Base-by-base conservation (phyloP, 2,888 invertebrate species). In the Trachelus tabidus region DNA sequence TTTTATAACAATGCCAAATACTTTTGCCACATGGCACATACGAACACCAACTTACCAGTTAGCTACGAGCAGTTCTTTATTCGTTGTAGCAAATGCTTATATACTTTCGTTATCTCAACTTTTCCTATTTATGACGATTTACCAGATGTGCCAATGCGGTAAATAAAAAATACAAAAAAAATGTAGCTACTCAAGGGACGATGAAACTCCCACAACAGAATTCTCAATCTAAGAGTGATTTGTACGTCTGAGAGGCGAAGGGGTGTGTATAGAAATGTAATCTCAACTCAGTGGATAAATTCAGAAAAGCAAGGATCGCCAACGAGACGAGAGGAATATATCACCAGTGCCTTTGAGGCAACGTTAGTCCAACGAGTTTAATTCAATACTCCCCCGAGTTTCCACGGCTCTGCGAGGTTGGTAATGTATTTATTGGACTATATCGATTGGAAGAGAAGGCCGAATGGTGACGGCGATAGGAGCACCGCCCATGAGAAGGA, bases 391-490 rank as follows among this genome's bases (percentile, higher is more conserved):
- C 71, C 34, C 30, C 12, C 11, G 34, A 15, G 71, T 71, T 71
- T 71, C 71, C 12, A 34, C 33, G 34, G 71, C 71, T 12, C 33
- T 33, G 34, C 12, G 31, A 34, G 31, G 11, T 12, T 12, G 56
- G 69, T 77, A 79, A 56, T 69, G 77, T 79, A 78, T 68, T 75
- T 77, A 75, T 77, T 69, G 75, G 73, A 75, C 37, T 79, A 76
- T 75, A 76, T 83, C 77, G 75, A 76, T 77, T 75, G 77, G 75
- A 79, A 81, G 76, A 79, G 80, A 81, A 83, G 31, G 71, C 34
- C 71, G 73, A 15, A 73, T 73, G 68, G 37, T 69, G 79, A 79
- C 73, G 77, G 77, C 74, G 33, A 33, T 73, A 73, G 73, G 37
- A 56, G 73, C 15, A 68, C 23, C 35, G 74, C 75, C 71, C 73